Percentiles rank a stretch among this genome's conserved stretches.
phyloP scores from a whole-genome alignment of 1,140 invertebrate genomes.

The Piezodorus guildinii region DNA sequence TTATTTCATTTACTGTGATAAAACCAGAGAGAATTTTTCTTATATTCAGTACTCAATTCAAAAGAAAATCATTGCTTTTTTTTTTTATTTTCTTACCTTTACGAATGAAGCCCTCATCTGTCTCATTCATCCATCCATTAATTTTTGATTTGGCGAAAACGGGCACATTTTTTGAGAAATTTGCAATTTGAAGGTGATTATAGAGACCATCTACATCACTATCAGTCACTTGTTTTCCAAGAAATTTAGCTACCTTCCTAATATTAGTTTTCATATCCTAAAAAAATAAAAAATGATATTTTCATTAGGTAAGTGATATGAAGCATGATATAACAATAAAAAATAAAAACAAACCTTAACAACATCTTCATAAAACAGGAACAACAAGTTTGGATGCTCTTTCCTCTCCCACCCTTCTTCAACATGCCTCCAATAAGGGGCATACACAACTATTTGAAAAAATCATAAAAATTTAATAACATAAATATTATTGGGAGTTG shows the following conservation, averaged over 20 bases:
- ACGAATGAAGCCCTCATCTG: constrained; percentile 29
- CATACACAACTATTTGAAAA: constrained; percentile 50
- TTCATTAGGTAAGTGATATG: neutral
- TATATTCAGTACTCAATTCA: too few species aligned
- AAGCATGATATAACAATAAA: constrained; percentile 3
- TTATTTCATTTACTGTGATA: too few species aligned
- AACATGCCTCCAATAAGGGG: constrained; percentile 60
- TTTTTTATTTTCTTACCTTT: constrained; percentile 24
- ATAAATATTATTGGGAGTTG: neutral
- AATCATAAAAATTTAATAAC: constrained; percentile 32
- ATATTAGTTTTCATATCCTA: constrained; percentile 50
- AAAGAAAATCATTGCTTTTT: too few species aligned
- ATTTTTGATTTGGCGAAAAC: constrained; percentile 26
- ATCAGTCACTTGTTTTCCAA: constrained; percentile 42
- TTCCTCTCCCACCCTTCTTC: constrained; percentile 56
- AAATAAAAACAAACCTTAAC: constrained; percentile 37
- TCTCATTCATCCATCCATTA: constrained; percentile 16
- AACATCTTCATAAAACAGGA: constrained; percentile 73
- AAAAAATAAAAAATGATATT: constrained; percentile 20
- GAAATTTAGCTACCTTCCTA: constrained; percentile 56
- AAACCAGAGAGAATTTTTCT: too few species aligned
- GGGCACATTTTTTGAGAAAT: constrained; percentile 25
- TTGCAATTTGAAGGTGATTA: constrained; percentile 43
- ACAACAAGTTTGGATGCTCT: constrained; percentile 55
- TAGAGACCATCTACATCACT: constrained; percentile 42